A percentile compares a stretch with the other conserved stretches of the same genome.
Conservation (phyloP, 2,113 vertebrate species). For the Tychaedon coryphoeus region DNA sequence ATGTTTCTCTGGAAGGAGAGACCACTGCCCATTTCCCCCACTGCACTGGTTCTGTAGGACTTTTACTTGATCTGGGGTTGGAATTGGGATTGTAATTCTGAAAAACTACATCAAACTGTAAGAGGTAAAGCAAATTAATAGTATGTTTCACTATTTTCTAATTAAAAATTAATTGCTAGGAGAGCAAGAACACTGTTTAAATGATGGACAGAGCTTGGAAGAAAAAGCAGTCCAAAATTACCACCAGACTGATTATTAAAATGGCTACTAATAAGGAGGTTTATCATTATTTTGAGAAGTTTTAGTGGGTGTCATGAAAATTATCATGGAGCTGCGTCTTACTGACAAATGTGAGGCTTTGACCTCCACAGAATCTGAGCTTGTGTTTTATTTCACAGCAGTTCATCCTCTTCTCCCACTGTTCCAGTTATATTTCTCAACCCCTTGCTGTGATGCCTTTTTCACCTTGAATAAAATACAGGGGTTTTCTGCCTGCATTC, state of each 20-base stretch:
- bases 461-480: background rate
- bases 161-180: background rate
- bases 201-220: background rate
- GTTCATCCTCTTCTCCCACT: background rate
- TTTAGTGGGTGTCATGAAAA: background rate
- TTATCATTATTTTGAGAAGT: background rate
- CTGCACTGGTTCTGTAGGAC: background rate
- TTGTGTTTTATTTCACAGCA: background rate
- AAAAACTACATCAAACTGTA: background rate
- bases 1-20: background rate
- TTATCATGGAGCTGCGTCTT: background rate
- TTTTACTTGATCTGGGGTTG: background rate
- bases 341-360: background rate
- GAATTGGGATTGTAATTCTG: background rate
- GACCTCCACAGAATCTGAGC: background rate
- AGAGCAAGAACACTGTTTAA: background rate
- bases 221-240: background rate
- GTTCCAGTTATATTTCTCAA: background rate
- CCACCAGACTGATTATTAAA: background rate
- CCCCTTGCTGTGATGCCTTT: background rate
- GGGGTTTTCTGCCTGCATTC: background rate
- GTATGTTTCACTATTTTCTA: background rate
- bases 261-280: background rate
- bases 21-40: background rate
- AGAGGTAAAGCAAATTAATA: background rate